Conservation (phyloP, 1,140 invertebrate genomes). For the Nasonia giraulti region DNA sequence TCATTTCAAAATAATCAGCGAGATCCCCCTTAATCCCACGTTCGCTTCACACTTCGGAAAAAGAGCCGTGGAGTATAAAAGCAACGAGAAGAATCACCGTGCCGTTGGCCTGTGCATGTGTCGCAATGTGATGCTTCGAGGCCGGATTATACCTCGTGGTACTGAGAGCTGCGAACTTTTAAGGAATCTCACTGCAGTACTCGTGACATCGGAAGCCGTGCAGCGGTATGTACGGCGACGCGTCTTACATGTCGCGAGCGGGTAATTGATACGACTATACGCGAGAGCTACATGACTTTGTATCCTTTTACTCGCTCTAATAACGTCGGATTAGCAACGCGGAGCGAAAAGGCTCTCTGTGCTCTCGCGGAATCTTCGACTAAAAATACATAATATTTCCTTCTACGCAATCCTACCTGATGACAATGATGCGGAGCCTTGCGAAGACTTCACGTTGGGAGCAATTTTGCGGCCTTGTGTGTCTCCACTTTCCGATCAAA, state of each 20-base stretch:
- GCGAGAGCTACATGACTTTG: neutral
- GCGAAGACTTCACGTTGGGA: conserved; percentile 59
- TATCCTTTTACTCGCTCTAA: conserved; percentile 49
- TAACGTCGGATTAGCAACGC: conserved; percentile 29
- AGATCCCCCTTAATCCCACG: too few relatives aligned
- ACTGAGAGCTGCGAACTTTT: conserved; percentile 39
- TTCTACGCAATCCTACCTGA: conserved; percentile 47
- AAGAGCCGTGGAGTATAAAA: neutral
- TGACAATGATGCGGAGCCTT: conserved; percentile 48
- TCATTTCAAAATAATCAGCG: too few relatives aligned
- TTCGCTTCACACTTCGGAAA: neutral
- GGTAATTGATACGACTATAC: conserved; percentile 46
- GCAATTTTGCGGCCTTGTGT: conserved; percentile 59
- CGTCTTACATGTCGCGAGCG: conserved; percentile 39
- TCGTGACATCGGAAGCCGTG: conserved; percentile 44
- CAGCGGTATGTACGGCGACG: neutral
- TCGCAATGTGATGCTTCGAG: conserved; percentile 4
- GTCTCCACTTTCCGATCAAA: neutral
- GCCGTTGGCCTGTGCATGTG: conserved; percentile 7
- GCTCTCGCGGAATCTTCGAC: neutral
- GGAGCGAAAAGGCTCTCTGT: neutral
- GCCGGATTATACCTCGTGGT: conserved; percentile 21
- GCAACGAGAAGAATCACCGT: neutral
- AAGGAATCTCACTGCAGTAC: conserved; percentile 33
- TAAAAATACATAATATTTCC: neutral